Evolutionary conservation across 1,140 invertebrate species (phyloP), one percentile per base, ranked within the genome.

Genomic region (Diabrotica undecimpunctata): DNA sequence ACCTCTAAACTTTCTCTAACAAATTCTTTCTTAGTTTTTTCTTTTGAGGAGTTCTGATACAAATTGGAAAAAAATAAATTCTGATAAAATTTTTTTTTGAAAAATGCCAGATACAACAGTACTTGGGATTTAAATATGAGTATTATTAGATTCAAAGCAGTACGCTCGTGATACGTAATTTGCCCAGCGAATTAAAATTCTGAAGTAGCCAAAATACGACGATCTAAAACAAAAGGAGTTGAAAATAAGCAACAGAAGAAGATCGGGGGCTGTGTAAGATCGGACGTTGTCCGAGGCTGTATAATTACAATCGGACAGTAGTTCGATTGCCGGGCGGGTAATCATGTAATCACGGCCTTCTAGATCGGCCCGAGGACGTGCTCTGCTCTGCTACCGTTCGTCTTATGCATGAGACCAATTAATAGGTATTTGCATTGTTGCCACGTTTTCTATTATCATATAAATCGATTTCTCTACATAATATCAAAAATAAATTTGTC

Each of bases 321-420:
- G 70, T 72, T 72, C 68, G 66, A 72, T 72, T 67, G 68, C 66
- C 56, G 65, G 67, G 65, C 36, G 58, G 12, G 64, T 72, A 72
- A 72, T 72, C 70, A 72, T 68, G 62, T 72, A 72, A 72, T 72
- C 70, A 72, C 70, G 66, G 66, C 46, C 56, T 70, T 60, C 58
- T 60, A 60, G 66, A 57, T 46, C 62, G 25, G 62, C 68, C 66
- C 52, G 46, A 51, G 66, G 68, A 64, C 55, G 61, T 63, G 35
- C 64, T 56, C 59, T 51, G n/a, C 46, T 12, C 66, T 50, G 70
- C 70, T 72, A 72, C 70, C 66, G 70, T 72, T 72, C 63, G 57
- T 60, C 66, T 63, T 50, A 46, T 57, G 61, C 66, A 69, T 67
- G 62, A 68, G 62, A 51, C 61, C 67, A 69, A 71, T 71, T 71